Percentiles rank a stretch among this genome's conserved stretches.
Conservation (phyloP, 2,888 invertebrate genomes). For the Cheilosia grossa region DNA sequence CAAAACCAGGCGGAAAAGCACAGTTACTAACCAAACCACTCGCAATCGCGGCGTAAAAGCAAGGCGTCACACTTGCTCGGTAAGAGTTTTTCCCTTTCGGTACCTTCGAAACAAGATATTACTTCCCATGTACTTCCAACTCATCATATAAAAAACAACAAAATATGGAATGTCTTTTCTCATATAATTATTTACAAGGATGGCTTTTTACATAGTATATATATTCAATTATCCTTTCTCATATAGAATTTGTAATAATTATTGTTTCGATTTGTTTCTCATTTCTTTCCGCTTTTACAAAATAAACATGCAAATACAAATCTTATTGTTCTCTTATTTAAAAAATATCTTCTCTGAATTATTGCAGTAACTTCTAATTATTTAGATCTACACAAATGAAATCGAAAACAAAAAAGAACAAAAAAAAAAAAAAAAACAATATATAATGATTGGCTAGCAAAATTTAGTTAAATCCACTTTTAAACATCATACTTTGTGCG, state of each 20-base stretch:
- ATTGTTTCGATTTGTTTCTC: constrained; percentile 58
- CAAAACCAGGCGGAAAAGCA: too few relatives aligned
- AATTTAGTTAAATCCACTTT: constrained; percentile 49
- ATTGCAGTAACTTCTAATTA: constrained; percentile 63
- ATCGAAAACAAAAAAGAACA: constrained; percentile 52
- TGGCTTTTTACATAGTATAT: constrained; percentile 78
- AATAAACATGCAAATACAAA: constrained; percentile 64
- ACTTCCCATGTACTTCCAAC: constrained; percentile 10
- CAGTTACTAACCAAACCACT: too few relatives aligned
- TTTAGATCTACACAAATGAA: constrained; percentile 52
- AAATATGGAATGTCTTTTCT: constrained; percentile 82
- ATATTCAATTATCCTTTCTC: constrained; percentile 75
- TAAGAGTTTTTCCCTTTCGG: not conserved
- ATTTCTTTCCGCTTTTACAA: constrained; percentile 62
- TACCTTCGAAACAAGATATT: not conserved
- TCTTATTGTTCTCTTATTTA: constrained; percentile 46
- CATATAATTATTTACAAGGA: constrained; percentile 83
- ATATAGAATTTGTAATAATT: constrained; percentile 69
- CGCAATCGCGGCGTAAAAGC: too few relatives aligned
- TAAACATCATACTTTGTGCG: constrained; percentile 57
- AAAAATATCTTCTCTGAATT: constrained; percentile 74
- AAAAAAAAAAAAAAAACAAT: constrained; percentile 4
- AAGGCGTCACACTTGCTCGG: too few relatives aligned
- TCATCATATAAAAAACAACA: constrained; percentile 78
- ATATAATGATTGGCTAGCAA: constrained; percentile 48